Conservation (phyloP, 2,888 invertebrate species). For the Drosophila prolongata region DNA sequence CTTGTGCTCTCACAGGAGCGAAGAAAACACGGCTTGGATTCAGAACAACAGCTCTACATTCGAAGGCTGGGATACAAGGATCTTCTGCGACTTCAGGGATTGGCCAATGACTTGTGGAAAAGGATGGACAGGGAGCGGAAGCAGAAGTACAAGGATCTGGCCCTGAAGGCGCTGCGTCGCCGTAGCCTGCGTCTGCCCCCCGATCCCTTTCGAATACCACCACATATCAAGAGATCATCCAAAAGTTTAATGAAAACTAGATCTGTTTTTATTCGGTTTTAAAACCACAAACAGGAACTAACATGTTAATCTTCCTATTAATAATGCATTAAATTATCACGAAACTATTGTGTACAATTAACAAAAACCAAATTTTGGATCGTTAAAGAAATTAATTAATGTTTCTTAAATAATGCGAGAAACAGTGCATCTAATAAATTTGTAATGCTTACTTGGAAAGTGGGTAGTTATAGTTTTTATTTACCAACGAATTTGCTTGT, state of each 20-base stretch:
- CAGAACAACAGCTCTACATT: constrained; percentile 2
- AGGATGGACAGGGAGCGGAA: constrained; percentile 1
- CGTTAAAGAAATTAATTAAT: too few species aligned
- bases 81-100: constrained; percentile 1
- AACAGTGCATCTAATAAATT: too few species aligned
- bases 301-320: background rate
- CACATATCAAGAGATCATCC: background rate
- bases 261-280: background rate
- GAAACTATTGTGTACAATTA: too few species aligned
- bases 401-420: too few species aligned
- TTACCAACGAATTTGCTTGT: too few species aligned
- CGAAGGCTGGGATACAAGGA: constrained; percentile 12
- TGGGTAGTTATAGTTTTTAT: too few species aligned
- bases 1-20: background rate
- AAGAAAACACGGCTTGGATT: background rate
- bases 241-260: background rate
- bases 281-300: too few species aligned
- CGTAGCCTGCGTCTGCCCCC: constrained; percentile 11
- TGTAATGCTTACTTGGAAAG: too few species aligned
- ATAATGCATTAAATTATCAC: too few species aligned
- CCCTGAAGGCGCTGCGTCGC: constrained; percentile 9
- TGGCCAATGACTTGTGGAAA: constrained; percentile 31
- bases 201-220: constrained; percentile 16
- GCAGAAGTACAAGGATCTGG: constrained; percentile 16
- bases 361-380: too few species aligned